Percentiles rank a stretch among this genome's conserved stretches.
phyloP scores from a whole-genome alignment of 2,113 vertebrate genomes.

The Lophochroa leadbeateri region DNA sequence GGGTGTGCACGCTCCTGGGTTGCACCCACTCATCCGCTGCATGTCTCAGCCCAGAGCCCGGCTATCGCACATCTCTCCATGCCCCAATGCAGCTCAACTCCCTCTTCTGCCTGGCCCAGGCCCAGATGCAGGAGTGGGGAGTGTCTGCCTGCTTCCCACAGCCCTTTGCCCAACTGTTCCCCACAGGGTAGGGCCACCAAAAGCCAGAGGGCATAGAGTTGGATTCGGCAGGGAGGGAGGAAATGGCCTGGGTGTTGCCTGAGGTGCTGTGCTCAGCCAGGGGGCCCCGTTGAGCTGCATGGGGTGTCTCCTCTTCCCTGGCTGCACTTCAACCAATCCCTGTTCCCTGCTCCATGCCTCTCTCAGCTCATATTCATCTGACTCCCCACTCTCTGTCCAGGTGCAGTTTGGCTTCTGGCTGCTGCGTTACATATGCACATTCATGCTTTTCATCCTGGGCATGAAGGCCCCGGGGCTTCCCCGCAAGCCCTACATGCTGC shows the following conservation, averaged over 20 bases:
- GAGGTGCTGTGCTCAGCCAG: neutral
- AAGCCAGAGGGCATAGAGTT: neutral
- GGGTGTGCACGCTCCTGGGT: neutral
- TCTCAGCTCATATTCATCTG: neutral
- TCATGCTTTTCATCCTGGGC: constrained; percentile 87
- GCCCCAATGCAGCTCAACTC: neutral
- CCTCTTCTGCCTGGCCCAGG: neutral
- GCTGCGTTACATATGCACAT: constrained; percentile 81
- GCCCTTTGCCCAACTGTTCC: neutral
- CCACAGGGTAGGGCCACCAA: neutral
- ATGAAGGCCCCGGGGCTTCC: constrained; percentile 91
- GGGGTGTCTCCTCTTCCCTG: neutral
- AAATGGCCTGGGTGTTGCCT: neutral
- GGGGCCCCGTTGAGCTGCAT: accelerated
- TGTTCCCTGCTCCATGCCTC: neutral
- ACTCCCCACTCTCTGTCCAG: constrained; percentile 49
- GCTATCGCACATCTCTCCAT: neutral
- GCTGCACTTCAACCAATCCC: neutral
- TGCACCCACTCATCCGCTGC: neutral
- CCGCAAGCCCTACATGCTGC: constrained; percentile 84
- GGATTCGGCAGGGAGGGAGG: neutral
- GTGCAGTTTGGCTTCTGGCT: constrained; percentile 87
- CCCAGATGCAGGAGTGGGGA: neutral
- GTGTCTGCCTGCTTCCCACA: neutral
- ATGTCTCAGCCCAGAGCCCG: neutral